Percentiles rank a stretch among this genome's conserved stretches.
phyloP scores from a whole-genome alignment of 2,797 vertebrate species.

The Staurois parvus region DNA sequence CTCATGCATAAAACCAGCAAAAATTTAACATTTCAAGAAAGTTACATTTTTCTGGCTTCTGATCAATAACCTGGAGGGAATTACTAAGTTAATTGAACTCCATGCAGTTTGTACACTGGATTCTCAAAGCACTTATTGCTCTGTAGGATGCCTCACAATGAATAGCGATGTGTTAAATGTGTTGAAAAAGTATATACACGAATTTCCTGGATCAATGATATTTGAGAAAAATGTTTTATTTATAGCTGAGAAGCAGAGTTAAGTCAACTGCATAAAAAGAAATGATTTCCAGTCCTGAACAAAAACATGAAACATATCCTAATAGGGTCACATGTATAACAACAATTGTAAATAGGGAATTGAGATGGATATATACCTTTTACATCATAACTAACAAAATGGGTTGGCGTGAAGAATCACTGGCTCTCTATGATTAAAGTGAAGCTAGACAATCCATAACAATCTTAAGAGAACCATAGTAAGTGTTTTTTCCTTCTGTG shows the following conservation, averaged over 20 bases:
- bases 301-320: neutral
- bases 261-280: neutral
- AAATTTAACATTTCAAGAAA: slow-evolving; percentile 42
- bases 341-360: no score
- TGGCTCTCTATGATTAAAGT: no score
- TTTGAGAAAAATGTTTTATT: slow-evolving; percentile 14
- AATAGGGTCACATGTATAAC: neutral
- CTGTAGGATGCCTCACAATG: slow-evolving; percentile 35
- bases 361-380: no score
- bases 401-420: no score
- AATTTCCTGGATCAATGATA: slow-evolving; percentile 19
- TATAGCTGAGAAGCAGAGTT: neutral
- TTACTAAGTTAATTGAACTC: slow-evolving; percentile 56
- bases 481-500: no score
- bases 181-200: slow-evolving; percentile 18
- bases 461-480: no score
- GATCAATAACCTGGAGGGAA: slow-evolving; percentile 55
- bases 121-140: slow-evolving; percentile 51
- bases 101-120: slow-evolving; percentile 42
- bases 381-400: no score
- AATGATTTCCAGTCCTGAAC: neutral
- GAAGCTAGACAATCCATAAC: no score
- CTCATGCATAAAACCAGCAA: slow-evolving; percentile 21
- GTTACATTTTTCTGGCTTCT: slow-evolving; percentile 50
- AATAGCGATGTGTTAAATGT: slow-evolving; percentile 44